Evolutionary conservation across 2,888 invertebrate species (phyloP).

Genomic region (Antheraea yamamai): DNA sequence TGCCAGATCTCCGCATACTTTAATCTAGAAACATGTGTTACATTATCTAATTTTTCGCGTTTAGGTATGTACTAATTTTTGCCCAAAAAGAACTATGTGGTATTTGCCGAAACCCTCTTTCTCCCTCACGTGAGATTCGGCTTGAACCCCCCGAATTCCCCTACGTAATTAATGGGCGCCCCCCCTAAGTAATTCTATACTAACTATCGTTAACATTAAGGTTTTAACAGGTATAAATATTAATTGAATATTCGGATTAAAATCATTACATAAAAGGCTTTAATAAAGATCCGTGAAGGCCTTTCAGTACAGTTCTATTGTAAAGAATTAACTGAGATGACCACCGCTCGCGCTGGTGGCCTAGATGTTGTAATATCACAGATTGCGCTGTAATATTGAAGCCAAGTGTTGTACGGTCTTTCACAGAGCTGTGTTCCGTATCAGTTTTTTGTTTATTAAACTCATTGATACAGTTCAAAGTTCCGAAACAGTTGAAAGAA

Average conservation of each 20-base stretch:
- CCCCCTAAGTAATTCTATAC: not conserved
- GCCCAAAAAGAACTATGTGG: no score
- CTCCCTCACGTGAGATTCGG: no score
- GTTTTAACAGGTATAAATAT: not conserved
- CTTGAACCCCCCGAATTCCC: no score
- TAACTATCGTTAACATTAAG: not conserved
- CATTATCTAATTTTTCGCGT: no score
- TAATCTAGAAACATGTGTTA: no score
- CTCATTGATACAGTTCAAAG: not conserved
- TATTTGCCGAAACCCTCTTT: no score
- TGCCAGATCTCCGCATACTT: no score
- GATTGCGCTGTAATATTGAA: not conserved
- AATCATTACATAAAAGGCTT: not conserved
- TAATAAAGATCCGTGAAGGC: constrained; percentile 11
- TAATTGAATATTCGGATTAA: constrained; percentile 17
- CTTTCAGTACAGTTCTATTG: constrained; percentile 13
- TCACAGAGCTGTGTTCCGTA: not conserved
- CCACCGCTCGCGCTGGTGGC: constrained; percentile 34
- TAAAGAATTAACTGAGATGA: constrained; percentile 27
- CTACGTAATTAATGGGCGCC: no score
- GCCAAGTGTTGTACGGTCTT: not conserved
- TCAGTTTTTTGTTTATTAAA: not conserved
- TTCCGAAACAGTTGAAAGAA: not conserved
- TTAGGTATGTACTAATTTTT: no score
- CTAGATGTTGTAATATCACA: constrained; percentile 39